Evolutionary conservation across 2,888 invertebrate species (phyloP).

Genomic region (Nemotelus nigrinus): DNA sequence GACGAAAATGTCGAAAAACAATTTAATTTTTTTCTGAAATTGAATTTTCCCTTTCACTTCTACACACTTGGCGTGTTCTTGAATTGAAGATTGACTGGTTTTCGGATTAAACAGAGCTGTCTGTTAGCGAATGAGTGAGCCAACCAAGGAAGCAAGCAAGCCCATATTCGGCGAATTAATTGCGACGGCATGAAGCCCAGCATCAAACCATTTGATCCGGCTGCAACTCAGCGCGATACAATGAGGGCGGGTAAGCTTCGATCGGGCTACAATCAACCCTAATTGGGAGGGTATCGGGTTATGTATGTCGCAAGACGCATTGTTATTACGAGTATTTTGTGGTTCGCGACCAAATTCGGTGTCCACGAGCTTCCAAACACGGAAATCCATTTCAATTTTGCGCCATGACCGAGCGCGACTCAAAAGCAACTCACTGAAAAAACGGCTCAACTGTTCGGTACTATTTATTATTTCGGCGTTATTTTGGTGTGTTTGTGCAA

Average conservation of each 20-base stretch:
- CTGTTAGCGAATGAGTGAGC: no score
- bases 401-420: background rate
- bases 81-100: background rate
- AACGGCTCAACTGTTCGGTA: background rate
- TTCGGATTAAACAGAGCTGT: background rate
- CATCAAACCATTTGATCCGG: no score
- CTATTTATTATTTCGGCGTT: slow-evolving; percentile 6
- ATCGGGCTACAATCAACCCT: background rate
- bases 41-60: slow-evolving; percentile 41
- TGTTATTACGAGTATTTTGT: slow-evolving; percentile 1
- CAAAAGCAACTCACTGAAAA: background rate
- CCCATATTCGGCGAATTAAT: slow-evolving; percentile 1
- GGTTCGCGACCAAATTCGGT: background rate
- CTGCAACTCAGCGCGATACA: no score
- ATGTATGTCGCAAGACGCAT: slow-evolving; percentile 3
- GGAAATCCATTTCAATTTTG: slow-evolving; percentile 14
- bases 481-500: background rate
- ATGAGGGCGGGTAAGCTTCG: background rate
- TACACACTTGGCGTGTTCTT: slow-evolving; percentile 30
- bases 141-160: background rate
- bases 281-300: slow-evolving; percentile 1
- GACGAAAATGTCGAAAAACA: background rate
- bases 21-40: slow-evolving; percentile 13
- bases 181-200: background rate
- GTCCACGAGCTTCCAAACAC: background rate